A percentile compares a stretch with the other conserved stretches of the same genome.
Conservation (phyloP, 1,140 invertebrate species). For the Bacillus rossius region DNA sequence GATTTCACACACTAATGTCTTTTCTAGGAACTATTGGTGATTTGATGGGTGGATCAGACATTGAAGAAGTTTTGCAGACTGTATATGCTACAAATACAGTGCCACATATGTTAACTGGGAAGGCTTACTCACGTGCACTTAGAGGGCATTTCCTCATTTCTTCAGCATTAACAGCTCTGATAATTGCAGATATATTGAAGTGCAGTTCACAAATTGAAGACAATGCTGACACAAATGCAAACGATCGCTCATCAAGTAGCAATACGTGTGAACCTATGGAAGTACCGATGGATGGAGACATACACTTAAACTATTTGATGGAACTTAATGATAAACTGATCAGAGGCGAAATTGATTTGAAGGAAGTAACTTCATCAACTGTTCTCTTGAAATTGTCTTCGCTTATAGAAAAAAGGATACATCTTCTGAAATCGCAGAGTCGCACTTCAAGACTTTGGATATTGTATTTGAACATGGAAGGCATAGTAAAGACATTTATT, state of each 20-base stretch:
- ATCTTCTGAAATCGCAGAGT: no score
- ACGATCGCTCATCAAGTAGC: neutral
- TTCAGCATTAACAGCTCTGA: slow-evolving; percentile 36
- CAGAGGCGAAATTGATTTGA: no score
- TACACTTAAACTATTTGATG: neutral
- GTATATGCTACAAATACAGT: slow-evolving; percentile 35
- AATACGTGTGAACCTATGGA: neutral
- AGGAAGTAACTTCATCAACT: no score
- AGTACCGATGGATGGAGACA: neutral
- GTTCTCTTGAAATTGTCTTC: no score
- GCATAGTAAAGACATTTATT: no score
- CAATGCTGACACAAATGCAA: neutral
- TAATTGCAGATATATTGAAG: slow-evolving; percentile 29
- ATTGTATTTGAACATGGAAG: no score
- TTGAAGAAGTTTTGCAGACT: slow-evolving; percentile 32
- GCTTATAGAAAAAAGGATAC: no score
- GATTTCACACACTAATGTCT: slow-evolving; percentile 38
- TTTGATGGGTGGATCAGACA: slow-evolving; percentile 39
- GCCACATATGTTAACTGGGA: slow-evolving; percentile 37
- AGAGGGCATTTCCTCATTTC: neutral
- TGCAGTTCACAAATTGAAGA: slow-evolving; percentile 19
- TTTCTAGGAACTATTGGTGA: slow-evolving; percentile 38
- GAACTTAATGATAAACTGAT: no score
- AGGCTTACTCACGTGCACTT: slow-evolving; percentile 31
- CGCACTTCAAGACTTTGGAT: no score